Conservation (phyloP, 2,113 vertebrate genomes). For the Hystrix cristata region DNA sequence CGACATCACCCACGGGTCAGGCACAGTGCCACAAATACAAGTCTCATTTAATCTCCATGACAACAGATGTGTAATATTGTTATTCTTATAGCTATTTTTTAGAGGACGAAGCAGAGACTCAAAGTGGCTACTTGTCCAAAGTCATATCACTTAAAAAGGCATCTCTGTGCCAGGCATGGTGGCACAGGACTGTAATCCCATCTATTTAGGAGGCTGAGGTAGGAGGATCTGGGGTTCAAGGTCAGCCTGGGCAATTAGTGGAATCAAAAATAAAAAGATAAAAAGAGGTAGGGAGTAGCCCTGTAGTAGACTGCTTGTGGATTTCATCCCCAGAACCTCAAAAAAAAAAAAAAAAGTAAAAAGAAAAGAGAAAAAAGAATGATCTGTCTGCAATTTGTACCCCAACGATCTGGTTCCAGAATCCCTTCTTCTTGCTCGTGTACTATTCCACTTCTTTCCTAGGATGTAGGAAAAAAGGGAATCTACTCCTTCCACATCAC, state of each 20-base stretch:
- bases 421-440: neutral
- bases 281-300: neutral
- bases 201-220: neutral
- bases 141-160: accelerated
- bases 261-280: neutral
- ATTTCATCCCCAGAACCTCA: neutral
- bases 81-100: neutral
- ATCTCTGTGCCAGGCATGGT: neutral
- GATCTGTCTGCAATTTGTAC: neutral
- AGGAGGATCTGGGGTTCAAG: neutral
- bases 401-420: neutral
- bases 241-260: neutral
- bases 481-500: neutral
- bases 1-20: accelerated
- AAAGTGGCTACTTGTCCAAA: neutral
- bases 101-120: neutral
- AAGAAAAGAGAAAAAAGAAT: neutral
- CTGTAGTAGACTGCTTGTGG: neutral
- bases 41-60: too few species aligned
- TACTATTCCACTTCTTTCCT: neutral
- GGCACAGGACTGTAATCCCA: neutral
- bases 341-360: neutral
- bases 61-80: accelerated
- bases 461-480: neutral
- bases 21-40: accelerated